Evolutionary conservation across 1,140 invertebrate species (phyloP), one percentile per base, ranked within the genome.

Genomic region (Cylas formicarius): DNA sequence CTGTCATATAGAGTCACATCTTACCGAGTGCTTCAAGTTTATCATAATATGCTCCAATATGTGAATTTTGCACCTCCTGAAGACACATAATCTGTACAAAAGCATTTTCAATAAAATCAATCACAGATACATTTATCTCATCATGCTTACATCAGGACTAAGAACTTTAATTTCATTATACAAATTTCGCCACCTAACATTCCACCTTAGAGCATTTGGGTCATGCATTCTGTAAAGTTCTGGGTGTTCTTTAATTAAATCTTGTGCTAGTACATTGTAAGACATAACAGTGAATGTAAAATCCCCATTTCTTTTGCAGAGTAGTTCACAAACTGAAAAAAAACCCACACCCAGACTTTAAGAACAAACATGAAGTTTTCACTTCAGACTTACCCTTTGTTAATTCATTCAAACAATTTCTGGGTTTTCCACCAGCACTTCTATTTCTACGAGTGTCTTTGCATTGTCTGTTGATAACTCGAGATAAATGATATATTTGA

Each of bases 191-290:
- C 80, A 77, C 37, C 92, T 69, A 24, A 72, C 67, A 7, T 79
- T 67, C 88, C 90, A 94, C 2, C 69, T 61, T 0, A 95, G 66
- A 32, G 74, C 71, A 18, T 67, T 46, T 17, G 61, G 58, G 26
- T 78, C 61, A 51, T 82, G 81, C 2, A 73, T 45, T 31, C 57
- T 65, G 56, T 97, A 97, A 3, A 96, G 67, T 61, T 82, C 73
- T 1, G 67, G 60, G 67, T 95, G 85, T 42, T 75, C 67, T 53
- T 84, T 75, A 24, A 95, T 50, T 19, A 94, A 68, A 49, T 80
- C 73, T 67, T 94, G 91, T 0, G 90, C 82, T 21, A 96, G 66
- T 22, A 96, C 80, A 68, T 97, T 96, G 62, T 93, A 96, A 0
- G 81, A 86, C 52, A 90, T 63, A n/a, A 76, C 14, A 11, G 49